These are phyloP conservation scores for Xenopus borealis DNA, from an alignment of 2,113 vertebrate species.

Conservation along the genomic window DNA sequence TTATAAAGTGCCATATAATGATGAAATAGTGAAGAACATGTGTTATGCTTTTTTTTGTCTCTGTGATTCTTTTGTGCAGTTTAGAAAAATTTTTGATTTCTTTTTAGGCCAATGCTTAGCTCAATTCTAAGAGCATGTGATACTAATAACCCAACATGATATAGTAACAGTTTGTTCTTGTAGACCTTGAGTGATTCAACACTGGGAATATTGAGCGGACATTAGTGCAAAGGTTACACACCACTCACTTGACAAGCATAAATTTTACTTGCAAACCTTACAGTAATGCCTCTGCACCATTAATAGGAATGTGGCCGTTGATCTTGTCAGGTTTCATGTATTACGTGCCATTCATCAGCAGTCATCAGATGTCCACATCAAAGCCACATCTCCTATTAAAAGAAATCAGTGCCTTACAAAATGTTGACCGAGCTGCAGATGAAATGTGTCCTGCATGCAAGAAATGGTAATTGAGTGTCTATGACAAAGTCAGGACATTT, in stretches of 20 bases:
- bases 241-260: constrained; percentile 47
- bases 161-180: constrained; percentile 43
- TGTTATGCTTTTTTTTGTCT: too few relatives aligned
- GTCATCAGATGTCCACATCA: constrained; percentile 58
- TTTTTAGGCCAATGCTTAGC: too few relatives aligned
- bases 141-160: neutral
- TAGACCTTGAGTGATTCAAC: constrained; percentile 48
- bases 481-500: constrained; percentile 61
- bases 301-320: constrained; percentile 61
- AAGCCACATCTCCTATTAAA: constrained; percentile 61
- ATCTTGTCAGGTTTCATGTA: constrained; percentile 50
- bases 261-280: constrained; percentile 53
- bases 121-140: too few relatives aligned
- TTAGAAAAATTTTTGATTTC: too few relatives aligned
- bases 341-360: constrained; percentile 62
- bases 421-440: constrained; percentile 49
- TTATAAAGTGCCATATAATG: too few relatives aligned
- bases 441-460: constrained; percentile 58
- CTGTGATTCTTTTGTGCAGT: too few relatives aligned
- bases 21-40: too few relatives aligned
- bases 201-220: constrained; percentile 47
- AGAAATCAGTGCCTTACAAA: constrained; percentile 57
- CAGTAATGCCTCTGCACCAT: constrained; percentile 52
- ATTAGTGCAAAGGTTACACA: constrained; percentile 54
- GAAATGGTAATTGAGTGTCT: constrained; percentile 62